Evolutionary conservation across 2,797 vertebrate species (phyloP), one percentile per base, ranked within the genome.

Genomic region (Lemur catta): DNA sequence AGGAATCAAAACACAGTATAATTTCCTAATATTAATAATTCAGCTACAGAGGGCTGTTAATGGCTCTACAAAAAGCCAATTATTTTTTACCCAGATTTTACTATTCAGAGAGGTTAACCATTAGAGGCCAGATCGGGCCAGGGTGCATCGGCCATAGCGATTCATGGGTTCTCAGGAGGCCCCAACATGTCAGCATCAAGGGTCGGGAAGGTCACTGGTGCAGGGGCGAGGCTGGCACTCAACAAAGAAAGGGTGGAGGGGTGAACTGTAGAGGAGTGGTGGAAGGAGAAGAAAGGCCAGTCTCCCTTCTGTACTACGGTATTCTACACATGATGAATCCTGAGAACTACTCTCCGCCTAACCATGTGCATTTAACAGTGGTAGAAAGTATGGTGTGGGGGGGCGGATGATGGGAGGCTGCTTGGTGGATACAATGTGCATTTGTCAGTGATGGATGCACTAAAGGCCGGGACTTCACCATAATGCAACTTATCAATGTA

Each of bases 221-320:
- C 84, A 22, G 46, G 13, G 11, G 57, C 9, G 4, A 26, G 12
- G 13, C 8, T 30, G 59, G n/a, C 8, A 38, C 26, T 59, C 57
- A 41, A 71, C 2, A 48, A 28, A 71, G 43, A 28, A 4, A 3
- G 7, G 18, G 17, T 6, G 1, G 7, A 9, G 4, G 3, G 17
- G 26, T 3, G 9, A 4, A 1, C 2, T 0, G 0, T 3, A n/a
- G 52, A 71, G 46, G n/a, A 28, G 14, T 0, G 6, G 10, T 0
- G 6, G 30, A 61, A 20, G 61, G 46, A 72, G 24, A 78, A 20
- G 61, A 52, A 72, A 11, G 22, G 12, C 48, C 2, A 11, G 8
- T 4, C 11, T 4, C 26, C 24, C 35, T 18, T 67, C 30, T 18
- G 8, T 6, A 28, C 52, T 7, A 1, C 9, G 7, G 17, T 4